Percentiles rank a stretch among this genome's conserved stretches.
These are phyloP conservation scores for Lepus timidus DNA, from an alignment of 2,113 vertebrate genomes.

Conservation along the genomic window DNA sequence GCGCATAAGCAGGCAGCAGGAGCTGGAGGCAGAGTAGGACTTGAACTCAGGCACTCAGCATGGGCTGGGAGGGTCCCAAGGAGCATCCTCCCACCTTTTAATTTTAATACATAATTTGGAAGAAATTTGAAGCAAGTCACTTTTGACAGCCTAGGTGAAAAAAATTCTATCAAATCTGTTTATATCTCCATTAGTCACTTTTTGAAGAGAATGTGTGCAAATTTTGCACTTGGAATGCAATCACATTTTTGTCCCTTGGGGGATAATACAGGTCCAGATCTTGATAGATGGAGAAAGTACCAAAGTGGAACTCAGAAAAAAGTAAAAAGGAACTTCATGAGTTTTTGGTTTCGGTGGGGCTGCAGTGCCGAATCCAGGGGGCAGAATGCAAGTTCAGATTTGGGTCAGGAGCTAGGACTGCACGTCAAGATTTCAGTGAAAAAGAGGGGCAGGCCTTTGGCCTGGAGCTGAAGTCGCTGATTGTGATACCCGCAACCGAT, in stretches of 20 bases:
- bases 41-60: too few relatives aligned
- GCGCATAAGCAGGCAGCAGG: too few relatives aligned
- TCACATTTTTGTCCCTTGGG: neutral
- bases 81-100: neutral
- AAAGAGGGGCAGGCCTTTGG: neutral
- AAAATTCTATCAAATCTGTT: neutral
- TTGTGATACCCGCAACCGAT: too few relatives aligned
- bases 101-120: constrained; percentile 12
- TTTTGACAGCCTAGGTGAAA: constrained; percentile 12
- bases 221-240: neutral
- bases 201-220: neutral
- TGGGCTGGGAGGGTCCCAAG: too few relatives aligned
- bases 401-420: neutral
- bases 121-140: neutral
- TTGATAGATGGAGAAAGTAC: neutral
- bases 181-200: neutral
- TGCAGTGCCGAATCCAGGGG: neutral
- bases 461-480: too few relatives aligned
- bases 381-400: neutral
- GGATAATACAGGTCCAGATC: neutral
- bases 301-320: neutral
- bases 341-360: neutral
- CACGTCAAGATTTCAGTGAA: neutral
- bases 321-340: neutral
- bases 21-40: too few relatives aligned